A percentile compares a stretch with the other conserved stretches of the same genome.
These are phyloP conservation scores for Pristionchus mayeri DNA, from an alignment of 2,888 invertebrate species.

Conservation along the genomic window DNA sequence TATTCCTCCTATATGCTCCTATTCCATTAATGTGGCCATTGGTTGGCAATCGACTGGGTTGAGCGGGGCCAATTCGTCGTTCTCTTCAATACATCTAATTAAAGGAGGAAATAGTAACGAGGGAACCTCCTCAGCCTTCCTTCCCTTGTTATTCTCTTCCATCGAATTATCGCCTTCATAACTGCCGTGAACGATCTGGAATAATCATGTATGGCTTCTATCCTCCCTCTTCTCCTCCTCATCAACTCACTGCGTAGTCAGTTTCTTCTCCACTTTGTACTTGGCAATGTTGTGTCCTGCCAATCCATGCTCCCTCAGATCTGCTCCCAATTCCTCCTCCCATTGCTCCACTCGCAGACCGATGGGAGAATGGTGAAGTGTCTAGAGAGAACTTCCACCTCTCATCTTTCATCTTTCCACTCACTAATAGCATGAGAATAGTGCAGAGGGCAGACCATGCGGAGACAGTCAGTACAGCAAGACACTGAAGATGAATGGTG, in stretches of 20 bases:
- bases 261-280: constrained; percentile 69
- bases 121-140: background rate
- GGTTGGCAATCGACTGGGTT: background rate
- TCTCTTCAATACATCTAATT: background rate
- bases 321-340: constrained; percentile 73
- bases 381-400: constrained; percentile 49
- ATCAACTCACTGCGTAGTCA: constrained; percentile 63
- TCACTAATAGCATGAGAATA: constrained; percentile 58
- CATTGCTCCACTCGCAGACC: constrained; percentile 69
- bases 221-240: too few species aligned
- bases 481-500: background rate
- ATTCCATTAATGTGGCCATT: background rate
- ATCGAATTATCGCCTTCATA: constrained; percentile 50
- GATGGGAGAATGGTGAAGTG: constrained; percentile 65
- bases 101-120: background rate
- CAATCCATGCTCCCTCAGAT: constrained; percentile 70
- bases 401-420: constrained; percentile 31
- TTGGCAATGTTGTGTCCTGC: constrained; percentile 71
- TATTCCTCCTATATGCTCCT: background rate
- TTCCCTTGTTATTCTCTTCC: constrained; percentile 47
- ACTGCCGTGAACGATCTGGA: constrained; percentile 45
- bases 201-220: background rate
- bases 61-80: background rate
- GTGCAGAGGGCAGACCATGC: constrained; percentile 59
- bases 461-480: constrained; percentile 57